Conservation (phyloP, 2,888 invertebrate genomes). For the Amphipoea lucens region DNA sequence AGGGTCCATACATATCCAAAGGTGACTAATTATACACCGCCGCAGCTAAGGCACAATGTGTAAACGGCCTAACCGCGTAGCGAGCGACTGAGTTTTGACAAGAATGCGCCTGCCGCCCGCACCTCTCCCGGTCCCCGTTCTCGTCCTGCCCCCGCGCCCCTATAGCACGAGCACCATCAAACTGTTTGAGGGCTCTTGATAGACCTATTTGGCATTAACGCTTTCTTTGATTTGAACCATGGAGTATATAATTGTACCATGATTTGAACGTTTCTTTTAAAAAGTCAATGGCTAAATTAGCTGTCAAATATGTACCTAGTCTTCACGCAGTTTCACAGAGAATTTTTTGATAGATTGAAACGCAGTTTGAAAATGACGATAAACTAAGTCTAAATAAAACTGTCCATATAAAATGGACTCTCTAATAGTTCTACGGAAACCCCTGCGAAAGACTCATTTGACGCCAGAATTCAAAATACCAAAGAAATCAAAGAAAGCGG, state of each 20-base stretch:
- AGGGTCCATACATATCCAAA: too few relatives aligned
- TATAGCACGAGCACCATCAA: not conserved
- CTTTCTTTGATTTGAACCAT: not conserved
- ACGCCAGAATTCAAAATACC: constrained; percentile 12
- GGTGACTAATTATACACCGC: too few relatives aligned
- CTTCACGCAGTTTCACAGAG: not conserved
- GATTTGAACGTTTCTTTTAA: not conserved
- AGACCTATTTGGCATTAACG: not conserved
- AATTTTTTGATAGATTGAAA: too few relatives aligned
- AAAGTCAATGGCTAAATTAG: constrained; percentile 19
- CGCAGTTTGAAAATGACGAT: constrained; percentile 8
- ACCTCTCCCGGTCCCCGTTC: too few relatives aligned
- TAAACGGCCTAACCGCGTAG: too few relatives aligned
- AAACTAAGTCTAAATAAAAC: not conserved
- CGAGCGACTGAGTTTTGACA: too few relatives aligned
- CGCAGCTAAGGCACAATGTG: too few relatives aligned
- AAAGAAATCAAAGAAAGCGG: constrained; percentile 26
- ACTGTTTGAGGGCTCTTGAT: too few relatives aligned
- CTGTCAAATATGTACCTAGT: constrained; percentile 21
- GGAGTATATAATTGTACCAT: too few relatives aligned
- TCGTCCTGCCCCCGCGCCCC: too few relatives aligned
- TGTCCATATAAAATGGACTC: constrained; percentile 64
- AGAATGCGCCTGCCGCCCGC: too few relatives aligned
- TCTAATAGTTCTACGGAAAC: constrained; percentile 62
- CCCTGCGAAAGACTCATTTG: constrained; percentile 32